phyloP scores from a whole-genome alignment of 2,888 invertebrate species.

The Lissocephala sabroskyi region DNA sequence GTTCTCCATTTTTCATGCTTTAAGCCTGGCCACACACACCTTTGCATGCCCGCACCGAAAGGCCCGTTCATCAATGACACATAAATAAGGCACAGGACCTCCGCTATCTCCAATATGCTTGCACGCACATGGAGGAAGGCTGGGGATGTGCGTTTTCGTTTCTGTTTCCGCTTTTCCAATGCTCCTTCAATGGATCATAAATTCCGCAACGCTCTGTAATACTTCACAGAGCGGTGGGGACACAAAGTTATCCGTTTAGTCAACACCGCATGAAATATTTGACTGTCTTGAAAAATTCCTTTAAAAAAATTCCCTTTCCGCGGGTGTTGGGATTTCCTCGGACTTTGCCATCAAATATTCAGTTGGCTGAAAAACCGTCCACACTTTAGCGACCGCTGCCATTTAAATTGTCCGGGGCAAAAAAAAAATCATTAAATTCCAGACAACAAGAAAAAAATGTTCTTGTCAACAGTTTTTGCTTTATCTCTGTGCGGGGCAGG shows the following conservation, averaged over 20 bases:
- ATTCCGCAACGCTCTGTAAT: conserved; percentile 46
- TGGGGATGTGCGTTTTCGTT: conserved; percentile 29
- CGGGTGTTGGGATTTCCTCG: too few species aligned
- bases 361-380: too few species aligned
- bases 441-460: conserved; percentile 16
- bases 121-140: conserved; percentile 62
- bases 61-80: conserved; percentile 58
- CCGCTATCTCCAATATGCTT: conserved; percentile 59
- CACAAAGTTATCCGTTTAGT: too few species aligned
- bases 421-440: too few species aligned
- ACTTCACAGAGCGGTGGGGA: conserved; percentile 31
- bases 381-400: conserved; percentile 27
- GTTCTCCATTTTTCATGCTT: conserved; percentile 60
- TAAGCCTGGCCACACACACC: conserved; percentile 27
- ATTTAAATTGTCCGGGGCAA: too few species aligned
- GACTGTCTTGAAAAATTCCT: too few species aligned
- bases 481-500: too few species aligned
- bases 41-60: conserved; percentile 22
- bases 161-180: conserved; percentile 9
- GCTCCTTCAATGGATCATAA: conserved; percentile 59
- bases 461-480: too few species aligned
- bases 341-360: too few species aligned
- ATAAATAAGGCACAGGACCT: conserved; percentile 9
- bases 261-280: too few species aligned
- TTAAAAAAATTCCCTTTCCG: too few species aligned